Evolutionary conservation across 2,797 vertebrate species (phyloP).

Genomic region (Schizopygopsis pylzovi): DNA sequence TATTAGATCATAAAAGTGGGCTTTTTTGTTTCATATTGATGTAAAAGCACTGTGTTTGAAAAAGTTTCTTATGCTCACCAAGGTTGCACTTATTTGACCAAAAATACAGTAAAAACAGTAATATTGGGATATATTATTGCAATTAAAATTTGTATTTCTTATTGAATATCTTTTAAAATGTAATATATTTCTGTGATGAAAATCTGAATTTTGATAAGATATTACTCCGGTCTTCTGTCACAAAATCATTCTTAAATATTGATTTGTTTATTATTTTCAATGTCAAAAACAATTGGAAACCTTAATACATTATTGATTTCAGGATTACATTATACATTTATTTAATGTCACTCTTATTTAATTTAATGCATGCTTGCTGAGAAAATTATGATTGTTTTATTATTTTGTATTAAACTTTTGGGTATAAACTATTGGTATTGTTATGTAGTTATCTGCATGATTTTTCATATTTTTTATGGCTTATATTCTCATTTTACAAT

Average conservation of each 20-base stretch:
- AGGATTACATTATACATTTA: background rate
- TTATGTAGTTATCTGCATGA: background rate
- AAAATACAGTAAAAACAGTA: background rate
- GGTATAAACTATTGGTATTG: background rate
- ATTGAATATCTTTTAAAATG: background rate
- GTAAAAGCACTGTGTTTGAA: too few species aligned
- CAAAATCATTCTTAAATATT: background rate
- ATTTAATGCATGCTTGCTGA: background rate
- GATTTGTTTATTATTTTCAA: background rate
- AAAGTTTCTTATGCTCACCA: background rate
- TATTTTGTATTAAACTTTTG: background rate
- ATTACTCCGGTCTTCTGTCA: background rate
- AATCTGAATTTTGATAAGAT: background rate
- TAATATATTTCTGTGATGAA: background rate
- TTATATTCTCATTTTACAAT: background rate
- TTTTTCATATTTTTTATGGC: background rate
- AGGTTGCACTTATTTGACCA: background rate
- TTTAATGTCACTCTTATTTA: background rate
- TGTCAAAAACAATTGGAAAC: background rate
- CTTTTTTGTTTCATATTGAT: background rate
- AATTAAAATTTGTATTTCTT: background rate
- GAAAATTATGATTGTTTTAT: background rate
- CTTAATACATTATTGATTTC: background rate
- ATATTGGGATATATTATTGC: background rate
- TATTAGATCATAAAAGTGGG: background rate